Evolutionary conservation across 2,797 vertebrate genomes (phyloP), one percentile per base, ranked within the genome.

Genomic region (Eleutherodactylus coqui): DNA sequence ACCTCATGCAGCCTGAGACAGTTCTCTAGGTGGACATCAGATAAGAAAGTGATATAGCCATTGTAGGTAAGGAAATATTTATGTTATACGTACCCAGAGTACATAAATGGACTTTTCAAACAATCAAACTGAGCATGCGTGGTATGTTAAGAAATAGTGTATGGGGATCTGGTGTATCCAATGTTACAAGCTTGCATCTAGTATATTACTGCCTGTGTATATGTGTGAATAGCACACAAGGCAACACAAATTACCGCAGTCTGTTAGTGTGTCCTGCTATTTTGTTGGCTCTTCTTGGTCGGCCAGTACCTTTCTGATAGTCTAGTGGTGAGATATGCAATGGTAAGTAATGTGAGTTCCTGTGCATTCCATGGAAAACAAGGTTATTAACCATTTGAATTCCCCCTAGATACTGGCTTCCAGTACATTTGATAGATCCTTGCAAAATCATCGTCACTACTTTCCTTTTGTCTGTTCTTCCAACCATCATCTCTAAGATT

Each of bases 1-100:
- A 69, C 72, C 73, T 58, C 38, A 47, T 64, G 49, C 27, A 67
- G 85, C 60, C 53, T 78, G 36, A 72, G 80, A 78, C 82, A 75
- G 43, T 34, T 34, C 84, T 79, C 81, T 83, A 41, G 51, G 67
- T 36, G 55, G 69, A 47, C 82, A 87, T 83, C 76, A 79, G 82
- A 81, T 87, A 87, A 84, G 21, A 67, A 47, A 64, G 19, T 76
- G 38, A 58, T 75, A 75, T 49, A 49, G 45, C 64, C 85, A 67
- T 69, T 75, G 47, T 67, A 60, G 82, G 70, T 62, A 84, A 73
- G 27, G 36, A 80, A 76, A n/a, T 62, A 45, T 79, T 73, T 77
- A 80, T 43, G 53, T 58, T 73, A 60, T 85, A 62, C 55, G 43
- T 51, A 60, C n/a, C 14, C 36, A 69, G 41, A n/a, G n/a, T n/a